Evolutionary conservation across 2,113 vertebrate genomes (phyloP), one percentile per base, ranked within the genome.

Genomic region (Limanda limanda): DNA sequence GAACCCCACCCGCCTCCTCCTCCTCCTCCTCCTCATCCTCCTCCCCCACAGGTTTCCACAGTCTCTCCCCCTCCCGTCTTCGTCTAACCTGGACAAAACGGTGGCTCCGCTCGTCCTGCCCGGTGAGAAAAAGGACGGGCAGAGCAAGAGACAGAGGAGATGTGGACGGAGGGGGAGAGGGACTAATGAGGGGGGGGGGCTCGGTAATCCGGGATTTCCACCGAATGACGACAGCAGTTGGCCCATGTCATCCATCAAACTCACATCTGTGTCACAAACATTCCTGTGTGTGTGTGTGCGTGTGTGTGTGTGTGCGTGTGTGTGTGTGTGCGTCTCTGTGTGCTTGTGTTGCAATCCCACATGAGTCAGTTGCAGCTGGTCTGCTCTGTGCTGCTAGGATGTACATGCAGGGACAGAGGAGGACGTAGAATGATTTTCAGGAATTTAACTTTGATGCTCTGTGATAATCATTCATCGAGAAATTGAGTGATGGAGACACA

Each of bases 171-270:
- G 45, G 1, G 58, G 40, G 56, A 65, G 40, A 72, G 70, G 76
- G 71, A 64, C 72, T 71, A 79, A 88, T 76, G 47, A 72, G 74
- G 10, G 55, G 42, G 66, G 66, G 68, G 25, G 54, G 23, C 37
- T 84, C 83, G 92, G 84, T 92, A 92, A 91, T 91, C 87, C 54
- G 81, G 89, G 88, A 91, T 93, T 94, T 93, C 89, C 88, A 90
- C 69, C 18, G 10, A 35, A 78, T 92, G 85, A 93, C 84, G 87
- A 92, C 89, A 88, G 66, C 74, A 74, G 31, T 31, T 31, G 31
- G 31, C 31, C 31, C 31, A 31, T 31, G 31, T 31, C 31, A 31
- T 31, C 31, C 31, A 31, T 31, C 31, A 31, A 31, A 31, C 31
- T 31, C 81, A 76, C 88, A 85, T 91, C 81, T 89, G 87, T 85